Percentiles rank a stretch among this genome's conserved stretches.
phyloP scores from a whole-genome alignment of 2,113 vertebrate species.

The Pampusana beccarii region DNA sequence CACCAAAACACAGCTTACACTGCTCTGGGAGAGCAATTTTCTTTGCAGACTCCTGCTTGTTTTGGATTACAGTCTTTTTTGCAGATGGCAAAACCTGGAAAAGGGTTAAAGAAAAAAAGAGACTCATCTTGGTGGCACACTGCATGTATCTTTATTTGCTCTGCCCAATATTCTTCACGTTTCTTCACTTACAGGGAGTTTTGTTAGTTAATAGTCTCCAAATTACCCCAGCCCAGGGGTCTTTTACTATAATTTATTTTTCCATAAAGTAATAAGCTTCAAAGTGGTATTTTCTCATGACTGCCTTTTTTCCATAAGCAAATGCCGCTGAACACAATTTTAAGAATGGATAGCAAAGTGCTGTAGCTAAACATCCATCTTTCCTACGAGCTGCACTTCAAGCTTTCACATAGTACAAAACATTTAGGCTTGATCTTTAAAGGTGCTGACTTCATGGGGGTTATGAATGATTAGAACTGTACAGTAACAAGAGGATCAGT shows the following conservation, averaged over 20 bases:
- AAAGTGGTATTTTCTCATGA: not conserved
- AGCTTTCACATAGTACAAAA: not conserved
- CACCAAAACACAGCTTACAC: constrained; percentile 88
- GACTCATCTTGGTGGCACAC: not conserved
- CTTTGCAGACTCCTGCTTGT: not conserved
- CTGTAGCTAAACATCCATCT: not conserved
- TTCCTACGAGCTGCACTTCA: not conserved
- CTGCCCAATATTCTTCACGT: not conserved
- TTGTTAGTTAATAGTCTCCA: not conserved
- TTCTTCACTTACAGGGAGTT: not conserved
- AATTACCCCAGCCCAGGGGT: not conserved
- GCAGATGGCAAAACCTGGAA: constrained; percentile 29
- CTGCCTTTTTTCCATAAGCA: not conserved
- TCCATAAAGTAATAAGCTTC: not conserved
- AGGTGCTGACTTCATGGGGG: not conserved
- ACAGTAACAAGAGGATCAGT: not conserved
- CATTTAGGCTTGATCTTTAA: not conserved
- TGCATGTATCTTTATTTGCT: not conserved
- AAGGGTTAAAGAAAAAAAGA: not conserved
- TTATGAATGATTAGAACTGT: not conserved
- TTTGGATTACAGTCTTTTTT: not conserved
- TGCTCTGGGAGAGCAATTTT: constrained; percentile 75
- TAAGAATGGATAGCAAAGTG: not conserved
- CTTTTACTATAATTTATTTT: not conserved
- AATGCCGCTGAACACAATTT: not conserved